Evolutionary conservation across 2,113 vertebrate species (phyloP), one percentile per base, ranked within the genome.

Genomic region (Tenrec ecaudatus): DNA sequence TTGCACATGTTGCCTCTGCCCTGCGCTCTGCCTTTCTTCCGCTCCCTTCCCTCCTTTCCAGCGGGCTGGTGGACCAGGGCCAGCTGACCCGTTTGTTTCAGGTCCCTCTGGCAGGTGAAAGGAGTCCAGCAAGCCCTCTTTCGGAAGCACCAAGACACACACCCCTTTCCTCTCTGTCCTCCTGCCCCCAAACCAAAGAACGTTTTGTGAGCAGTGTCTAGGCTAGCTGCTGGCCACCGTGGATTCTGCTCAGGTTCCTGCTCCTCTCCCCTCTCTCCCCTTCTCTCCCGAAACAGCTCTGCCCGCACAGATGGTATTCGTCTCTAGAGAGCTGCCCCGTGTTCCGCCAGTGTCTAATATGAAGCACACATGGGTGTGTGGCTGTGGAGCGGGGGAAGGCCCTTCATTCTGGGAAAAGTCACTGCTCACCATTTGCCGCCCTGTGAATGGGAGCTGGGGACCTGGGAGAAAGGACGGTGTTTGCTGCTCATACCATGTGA

Each of bases 11-110:
- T 92, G 82, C 94, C 91, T 97, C 89, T 93, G 77, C 96, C 87
- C 92, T 96, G 17, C 22, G 91, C 96, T 92, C 96, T 96, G 75
- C 96, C 89, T 92, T 90, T 96, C 97, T 95, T 92, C 95, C 89
- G 95, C 79, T 89, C 95, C 73, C 79, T 68, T 82, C 97, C 96
- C 76, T 86, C 88, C 82, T 87, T 85, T 96, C 58, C 91, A 69
- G 88, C 82, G 81, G 69, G 88, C 60, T 10, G 20, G 85, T 66
- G 47, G 90, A 88, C 60, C 86, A 15, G 53, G 80, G n/a, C 81
- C 94, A 83, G 14, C 95, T 97, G 86, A 96, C 96, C 94, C 92
- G 97, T 98, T 97, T 98, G 96, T 98, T 98, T 93, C 97, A 98
- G 98, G 98, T 97, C 96, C 97, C 96, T 96, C 96, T 96, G 96